Base-by-base conservation (phyloP, 2,113 vertebrate species). In the Pomatorhinus ruficollis region DNA sequence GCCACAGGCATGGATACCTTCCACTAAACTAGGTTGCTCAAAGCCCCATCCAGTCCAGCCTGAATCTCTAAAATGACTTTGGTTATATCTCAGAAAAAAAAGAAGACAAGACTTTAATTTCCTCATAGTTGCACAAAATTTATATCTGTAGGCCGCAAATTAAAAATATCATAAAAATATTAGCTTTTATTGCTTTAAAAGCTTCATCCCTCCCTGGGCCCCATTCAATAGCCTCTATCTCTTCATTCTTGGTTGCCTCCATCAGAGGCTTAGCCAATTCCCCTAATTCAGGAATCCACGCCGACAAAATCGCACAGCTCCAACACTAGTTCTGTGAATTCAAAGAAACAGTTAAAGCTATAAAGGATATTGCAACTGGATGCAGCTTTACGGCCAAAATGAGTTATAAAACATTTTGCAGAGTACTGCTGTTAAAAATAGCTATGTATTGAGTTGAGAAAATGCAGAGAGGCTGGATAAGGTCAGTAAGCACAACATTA, bases 341-440 rank as follows among this genome's bases (percentile, higher is more conserved):
- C 63, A 63, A 83, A 54, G 30, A 54, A 76, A 69, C 12, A 42
- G 49, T 94, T 85, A 66, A 84, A 94, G 89, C 72, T 65, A 64
- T 2, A 4, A 86, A 93, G 90, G 91, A 74, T 92, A 57, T 84
- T 72, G 83, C 61, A 94, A 93, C 53, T 91, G 91, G 82, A 96
- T 94, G 82, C 71, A 85, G 74, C 42, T 53, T 84, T 91, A 93
- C 90, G 93, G 84, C 89, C 91, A 95, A 95, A 94, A 83, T 27
- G 52, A 64, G 80, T 96, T 96, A 93, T 60, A 96, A 97, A 97
- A 95, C 86, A 85, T 89, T 89, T 90, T 94, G 87, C 65, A 94
- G 88, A 81, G 49, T 85, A 87, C 83, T 95, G 78, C 94, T 95
- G 91, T 97, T 96, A 95, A 97, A 97, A 96, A 97, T 93, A 97